Conservation (phyloP, 1,140 invertebrate genomes). For the Bombus difficillimus region DNA sequence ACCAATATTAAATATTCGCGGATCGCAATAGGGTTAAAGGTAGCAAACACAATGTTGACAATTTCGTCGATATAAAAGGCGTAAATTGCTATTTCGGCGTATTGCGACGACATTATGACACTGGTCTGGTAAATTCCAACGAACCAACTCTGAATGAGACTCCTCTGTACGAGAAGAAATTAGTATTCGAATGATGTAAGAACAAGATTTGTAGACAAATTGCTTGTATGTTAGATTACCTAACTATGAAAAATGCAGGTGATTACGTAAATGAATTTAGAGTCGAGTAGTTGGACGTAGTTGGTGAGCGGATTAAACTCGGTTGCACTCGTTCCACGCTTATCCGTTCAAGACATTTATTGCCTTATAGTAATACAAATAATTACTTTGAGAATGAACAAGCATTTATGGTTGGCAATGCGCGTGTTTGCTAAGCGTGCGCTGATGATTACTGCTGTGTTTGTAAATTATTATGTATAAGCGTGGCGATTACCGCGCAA, state of each 20-base stretch:
- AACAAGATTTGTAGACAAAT: neutral
- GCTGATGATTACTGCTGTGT: neutral
- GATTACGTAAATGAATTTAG: neutral
- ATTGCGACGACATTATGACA: too few relatives aligned
- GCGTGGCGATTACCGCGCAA: neutral
- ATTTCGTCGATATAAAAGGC: neutral
- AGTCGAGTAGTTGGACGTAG: neutral
- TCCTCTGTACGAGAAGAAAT: neutral
- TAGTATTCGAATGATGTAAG: neutral
- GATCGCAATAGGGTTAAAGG: too few relatives aligned
- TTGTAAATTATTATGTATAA: slow-evolving; percentile 4
- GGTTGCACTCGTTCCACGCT: neutral
- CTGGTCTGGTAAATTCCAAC: neutral
- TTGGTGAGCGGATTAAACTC: neutral
- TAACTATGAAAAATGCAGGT: neutral
- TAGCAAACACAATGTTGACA: too few relatives aligned
- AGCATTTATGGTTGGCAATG: neutral
- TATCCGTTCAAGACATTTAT: neutral
- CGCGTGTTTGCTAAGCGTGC: neutral
- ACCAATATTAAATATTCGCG: too few relatives aligned
- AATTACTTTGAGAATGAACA: neutral
- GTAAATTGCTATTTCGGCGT: neutral
- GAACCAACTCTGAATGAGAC: neutral
- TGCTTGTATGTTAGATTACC: neutral
- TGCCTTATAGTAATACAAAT: neutral